Conservation (phyloP, 2,888 invertebrate species). For the Schizotus pectinicornis region DNA sequence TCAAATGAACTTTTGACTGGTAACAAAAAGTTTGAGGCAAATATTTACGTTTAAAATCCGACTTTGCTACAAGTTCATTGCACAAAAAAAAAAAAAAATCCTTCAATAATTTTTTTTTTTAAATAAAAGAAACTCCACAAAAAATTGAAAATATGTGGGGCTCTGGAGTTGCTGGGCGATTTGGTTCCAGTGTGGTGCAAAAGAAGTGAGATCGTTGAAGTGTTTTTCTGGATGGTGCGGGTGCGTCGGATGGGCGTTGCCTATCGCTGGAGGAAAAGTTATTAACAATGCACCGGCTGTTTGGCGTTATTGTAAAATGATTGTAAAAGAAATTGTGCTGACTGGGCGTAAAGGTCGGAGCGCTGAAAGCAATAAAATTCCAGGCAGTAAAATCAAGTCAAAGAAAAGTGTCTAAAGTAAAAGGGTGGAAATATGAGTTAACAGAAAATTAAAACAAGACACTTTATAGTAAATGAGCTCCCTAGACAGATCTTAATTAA, state of each 20-base stretch:
- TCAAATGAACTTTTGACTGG: too few relatives aligned
- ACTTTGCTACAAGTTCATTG: too few relatives aligned
- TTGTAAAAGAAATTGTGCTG: slow-evolving; percentile 20
- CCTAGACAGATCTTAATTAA: slow-evolving; percentile 53
- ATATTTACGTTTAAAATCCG: too few relatives aligned
- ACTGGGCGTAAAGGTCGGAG: slow-evolving; percentile 23
- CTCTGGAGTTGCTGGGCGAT: background rate
- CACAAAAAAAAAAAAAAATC: too few relatives aligned
- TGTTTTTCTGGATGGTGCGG: background rate
- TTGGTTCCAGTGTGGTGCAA: slow-evolving; percentile 1
- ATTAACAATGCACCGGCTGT: slow-evolving; percentile 11
- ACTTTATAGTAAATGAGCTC: slow-evolving; percentile 47
- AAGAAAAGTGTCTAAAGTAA: slow-evolving; percentile 47
- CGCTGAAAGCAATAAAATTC: slow-evolving; percentile 32
- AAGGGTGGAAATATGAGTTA: slow-evolving; percentile 53
- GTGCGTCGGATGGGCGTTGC: slow-evolving; percentile 2
- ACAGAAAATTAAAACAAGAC: slow-evolving; percentile 53
- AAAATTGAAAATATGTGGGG: background rate
- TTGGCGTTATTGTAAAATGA: slow-evolving; percentile 23
- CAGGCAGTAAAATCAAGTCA: slow-evolving; percentile 46
- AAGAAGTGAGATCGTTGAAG: background rate
- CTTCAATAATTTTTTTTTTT: too few relatives aligned
- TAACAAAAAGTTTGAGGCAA: too few relatives aligned
- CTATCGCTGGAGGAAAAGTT: slow-evolving; percentile 8
- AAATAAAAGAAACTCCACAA: background rate